Base-by-base conservation (phyloP, 23 tunicate species). In the Halocynthia aurantium region DNA sequence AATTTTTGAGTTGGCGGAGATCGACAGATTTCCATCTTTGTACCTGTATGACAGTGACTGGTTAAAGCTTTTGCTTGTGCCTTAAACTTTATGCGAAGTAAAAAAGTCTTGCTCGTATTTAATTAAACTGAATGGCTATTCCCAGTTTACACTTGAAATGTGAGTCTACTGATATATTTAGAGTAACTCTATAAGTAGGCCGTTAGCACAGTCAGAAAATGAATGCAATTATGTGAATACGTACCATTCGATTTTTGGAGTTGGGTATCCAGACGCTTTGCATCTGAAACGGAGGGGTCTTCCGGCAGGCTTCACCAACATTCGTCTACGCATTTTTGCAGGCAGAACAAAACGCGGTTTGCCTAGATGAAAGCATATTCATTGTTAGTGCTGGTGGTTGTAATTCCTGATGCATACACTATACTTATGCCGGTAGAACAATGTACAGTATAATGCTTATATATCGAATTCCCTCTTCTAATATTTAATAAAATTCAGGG, bases 21-120 rank as follows among this genome's bases (percentile, higher is more conserved):
- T 60, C 5, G 95, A 78, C 44, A 79, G 40, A 77, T 88, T 88
- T 11, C 88, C 88, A 62, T 88, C 95, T 66, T 88, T 88, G 73
- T 31, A 83, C 95, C 95, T 88, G 56, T 13, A 51, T 50, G 56
- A 51, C 50, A 44, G 50, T 65, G 31, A 0, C 22, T 9, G 70
- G 22, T 10, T 65, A 6, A 65, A 20, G 70, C 31, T 15, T 8
- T 76, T 60, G 12, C 8, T 7, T 55, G 61, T 11, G 68, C 13
- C 1, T 15, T 61, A 8, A 0, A 5, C 13, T 13, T 68, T 12
- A 12, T 19, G 2, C 22, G 22, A 17, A 17, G 22, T 67, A 17
- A 13, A 10, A 17, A 12, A 17, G 50, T 61, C 11, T 40, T 10
- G 11, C 11, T 31, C 8, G 44, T 31, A 31, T 31, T 31, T 31